Evolutionary conservation across 2,113 vertebrate species (phyloP).

Genomic region (Odontophorus gujanensis): DNA sequence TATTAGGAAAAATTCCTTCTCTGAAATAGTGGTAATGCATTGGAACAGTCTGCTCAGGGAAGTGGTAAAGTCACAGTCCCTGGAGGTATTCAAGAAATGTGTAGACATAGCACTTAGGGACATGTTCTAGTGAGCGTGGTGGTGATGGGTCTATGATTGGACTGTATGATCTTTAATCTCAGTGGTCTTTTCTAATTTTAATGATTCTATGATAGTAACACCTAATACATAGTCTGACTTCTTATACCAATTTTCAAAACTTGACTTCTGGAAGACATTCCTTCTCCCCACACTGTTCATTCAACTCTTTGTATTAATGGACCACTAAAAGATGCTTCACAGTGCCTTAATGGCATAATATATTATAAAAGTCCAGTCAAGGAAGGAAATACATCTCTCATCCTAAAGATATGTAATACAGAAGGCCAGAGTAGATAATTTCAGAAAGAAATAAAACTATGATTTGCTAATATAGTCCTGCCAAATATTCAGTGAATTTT

Average conservation of each 20-base stretch:
- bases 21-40: no score
- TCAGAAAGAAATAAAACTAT: constrained; percentile 7
- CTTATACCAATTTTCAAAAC: not conserved
- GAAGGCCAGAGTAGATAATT: not conserved
- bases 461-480: not conserved
- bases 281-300: not conserved
- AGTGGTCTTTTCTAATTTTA: no score
- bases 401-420: constrained; percentile 4
- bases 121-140: no score
- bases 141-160: no score
- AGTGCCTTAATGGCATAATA: constrained; percentile 52
- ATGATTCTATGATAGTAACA: not conserved
- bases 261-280: not conserved
- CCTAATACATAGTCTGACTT: not conserved
- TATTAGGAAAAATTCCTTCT: no score
- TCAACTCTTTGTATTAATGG: constrained; percentile 35
- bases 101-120: no score
- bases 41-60: no score
- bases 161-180: no score
- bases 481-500: not conserved
- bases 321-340: constrained; percentile 59
- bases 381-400: constrained; percentile 36
- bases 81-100: no score
- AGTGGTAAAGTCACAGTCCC: no score
- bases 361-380: constrained; percentile 49